phyloP scores from a whole-genome alignment of 2,113 vertebrate species.

The Piprites chloris region DNA sequence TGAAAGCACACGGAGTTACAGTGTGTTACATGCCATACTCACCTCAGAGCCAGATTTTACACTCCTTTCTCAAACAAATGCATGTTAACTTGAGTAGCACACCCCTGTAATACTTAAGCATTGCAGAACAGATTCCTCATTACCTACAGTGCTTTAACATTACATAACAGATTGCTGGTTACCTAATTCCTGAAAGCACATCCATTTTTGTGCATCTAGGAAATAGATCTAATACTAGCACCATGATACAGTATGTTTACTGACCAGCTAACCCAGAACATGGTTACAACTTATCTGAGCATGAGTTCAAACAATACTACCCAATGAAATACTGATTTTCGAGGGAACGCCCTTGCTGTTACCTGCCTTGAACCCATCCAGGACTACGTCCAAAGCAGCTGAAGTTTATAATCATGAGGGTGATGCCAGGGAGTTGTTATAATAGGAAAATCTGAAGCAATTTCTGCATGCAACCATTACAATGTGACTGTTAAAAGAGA shows the following conservation, averaged over 20 bases:
- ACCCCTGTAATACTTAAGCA: background rate
- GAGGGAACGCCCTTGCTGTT: background rate
- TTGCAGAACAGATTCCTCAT: background rate
- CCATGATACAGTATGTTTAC: background rate
- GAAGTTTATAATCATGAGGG: background rate
- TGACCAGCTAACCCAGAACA: background rate
- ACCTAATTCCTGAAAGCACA: background rate
- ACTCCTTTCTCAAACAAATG: background rate
- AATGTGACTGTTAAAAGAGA: background rate
- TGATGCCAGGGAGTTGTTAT: background rate
- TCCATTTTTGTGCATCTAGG: background rate
- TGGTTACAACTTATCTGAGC: background rate
- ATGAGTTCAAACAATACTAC: background rate
- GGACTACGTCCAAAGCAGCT: background rate
- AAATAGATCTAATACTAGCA: background rate
- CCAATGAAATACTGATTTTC: background rate
- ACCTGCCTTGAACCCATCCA: background rate
- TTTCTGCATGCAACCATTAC: background rate
- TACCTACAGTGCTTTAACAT: background rate
- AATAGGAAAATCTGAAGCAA: background rate
- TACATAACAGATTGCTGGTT: background rate
- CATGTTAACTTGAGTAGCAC: background rate
- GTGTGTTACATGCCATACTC: background rate
- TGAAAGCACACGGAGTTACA: background rate
- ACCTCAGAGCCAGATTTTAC: background rate